These are phyloP conservation scores for Aix galericulata DNA, from an alignment of 2,113 vertebrate species.

Conservation along the genomic window DNA sequence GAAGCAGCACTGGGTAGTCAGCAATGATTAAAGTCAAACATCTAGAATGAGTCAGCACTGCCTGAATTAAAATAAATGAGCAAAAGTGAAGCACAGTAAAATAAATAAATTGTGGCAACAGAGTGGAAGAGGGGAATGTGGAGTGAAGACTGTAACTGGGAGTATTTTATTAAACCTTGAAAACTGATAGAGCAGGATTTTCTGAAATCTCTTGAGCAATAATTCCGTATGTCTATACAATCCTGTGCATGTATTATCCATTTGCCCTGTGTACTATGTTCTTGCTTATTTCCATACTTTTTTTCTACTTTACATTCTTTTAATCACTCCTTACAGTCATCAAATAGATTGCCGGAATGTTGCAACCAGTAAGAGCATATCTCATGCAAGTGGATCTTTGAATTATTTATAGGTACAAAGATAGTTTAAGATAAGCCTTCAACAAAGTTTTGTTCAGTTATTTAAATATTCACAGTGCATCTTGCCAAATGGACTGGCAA, in stretches of 20 bases:
- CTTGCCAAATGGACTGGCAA: background rate
- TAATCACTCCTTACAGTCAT: background rate
- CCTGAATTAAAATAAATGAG: constrained; percentile 21
- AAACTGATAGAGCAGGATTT: background rate
- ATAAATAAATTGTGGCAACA: background rate
- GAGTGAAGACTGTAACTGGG: background rate
- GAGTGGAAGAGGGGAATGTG: background rate
- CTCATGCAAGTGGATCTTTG: background rate
- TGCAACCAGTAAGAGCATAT: background rate
- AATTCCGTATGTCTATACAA: background rate
- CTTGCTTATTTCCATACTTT: background rate
- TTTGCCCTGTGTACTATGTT: rapidly evolving
- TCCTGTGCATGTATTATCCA: background rate
- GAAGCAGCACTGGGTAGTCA: background rate
- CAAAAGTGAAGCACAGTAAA: constrained; percentile 7
- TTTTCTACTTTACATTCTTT: background rate
- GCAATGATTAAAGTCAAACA: constrained; percentile 4
- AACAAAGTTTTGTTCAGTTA: background rate
- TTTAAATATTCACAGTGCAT: background rate
- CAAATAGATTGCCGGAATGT: background rate
- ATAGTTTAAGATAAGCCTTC: background rate
- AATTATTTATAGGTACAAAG: background rate
- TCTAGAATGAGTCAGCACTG: background rate
- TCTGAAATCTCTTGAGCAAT: background rate
- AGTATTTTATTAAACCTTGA: background rate